phyloP scores from a whole-genome alignment of 2,113 vertebrate genomes.

The Pelodiscus sinensis region DNA sequence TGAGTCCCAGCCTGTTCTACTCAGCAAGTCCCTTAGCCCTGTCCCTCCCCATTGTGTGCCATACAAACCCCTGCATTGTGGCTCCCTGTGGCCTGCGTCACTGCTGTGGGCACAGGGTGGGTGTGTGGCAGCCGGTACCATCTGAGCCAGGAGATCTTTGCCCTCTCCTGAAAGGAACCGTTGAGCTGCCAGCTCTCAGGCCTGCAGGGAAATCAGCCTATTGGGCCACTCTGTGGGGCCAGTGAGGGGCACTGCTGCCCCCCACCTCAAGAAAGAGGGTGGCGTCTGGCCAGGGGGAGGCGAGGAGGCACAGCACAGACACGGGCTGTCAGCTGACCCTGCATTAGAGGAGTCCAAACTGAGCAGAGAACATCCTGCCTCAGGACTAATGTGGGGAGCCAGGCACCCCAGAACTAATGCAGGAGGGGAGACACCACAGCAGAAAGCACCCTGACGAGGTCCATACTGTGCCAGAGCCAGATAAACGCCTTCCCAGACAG shows the following conservation, averaged over 20 bases:
- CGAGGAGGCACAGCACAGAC: not conserved
- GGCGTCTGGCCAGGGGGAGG: not conserved
- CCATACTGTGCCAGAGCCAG: not conserved
- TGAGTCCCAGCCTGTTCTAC: not conserved
- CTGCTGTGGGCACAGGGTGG: not conserved
- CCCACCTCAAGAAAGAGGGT: not conserved
- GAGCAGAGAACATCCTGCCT: not conserved
- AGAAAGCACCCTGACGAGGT: not conserved
- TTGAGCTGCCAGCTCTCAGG: not conserved
- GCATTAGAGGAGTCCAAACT: not conserved
- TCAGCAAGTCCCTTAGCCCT: not conserved
- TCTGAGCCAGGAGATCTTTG: not conserved
- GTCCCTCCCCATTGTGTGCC: not conserved
- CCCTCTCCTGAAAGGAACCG: not conserved
- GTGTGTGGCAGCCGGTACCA: not conserved
- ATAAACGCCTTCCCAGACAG: not conserved
- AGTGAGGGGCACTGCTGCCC: not conserved
- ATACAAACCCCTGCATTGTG: constrained; percentile 12
- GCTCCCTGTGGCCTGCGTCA: not conserved
- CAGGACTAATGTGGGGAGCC: not conserved
- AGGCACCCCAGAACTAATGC: not conserved
- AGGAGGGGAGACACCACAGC: not conserved
- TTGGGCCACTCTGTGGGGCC: not conserved
- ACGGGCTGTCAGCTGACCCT: not conserved
- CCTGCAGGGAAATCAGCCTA: not conserved